Conservation (phyloP, 2,888 invertebrate genomes). For the Drosophila mimetica region DNA sequence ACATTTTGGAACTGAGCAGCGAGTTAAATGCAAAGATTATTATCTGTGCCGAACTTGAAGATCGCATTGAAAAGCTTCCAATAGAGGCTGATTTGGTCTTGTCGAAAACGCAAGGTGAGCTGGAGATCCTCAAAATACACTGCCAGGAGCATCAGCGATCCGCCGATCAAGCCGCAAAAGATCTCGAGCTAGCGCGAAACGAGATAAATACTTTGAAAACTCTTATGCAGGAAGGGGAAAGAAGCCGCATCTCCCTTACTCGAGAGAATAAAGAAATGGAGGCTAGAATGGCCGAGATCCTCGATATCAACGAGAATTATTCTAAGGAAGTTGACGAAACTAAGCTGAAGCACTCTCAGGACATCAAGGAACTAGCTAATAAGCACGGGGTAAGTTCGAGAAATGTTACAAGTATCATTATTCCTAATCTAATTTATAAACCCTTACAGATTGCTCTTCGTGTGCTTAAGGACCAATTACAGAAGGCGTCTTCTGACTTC, state of each 20-base stretch:
- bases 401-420: too few relatives aligned
- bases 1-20: neutral
- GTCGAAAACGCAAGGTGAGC: neutral
- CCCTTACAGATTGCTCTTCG: neutral
- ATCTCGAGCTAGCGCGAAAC: neutral
- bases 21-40: neutral
- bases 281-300: neutral
- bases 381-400: neutral
- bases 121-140: neutral
- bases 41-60: neutral
- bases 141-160: neutral
- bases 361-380: neutral
- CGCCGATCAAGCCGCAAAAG: neutral
- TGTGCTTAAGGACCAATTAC: neutral
- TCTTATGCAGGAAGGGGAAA: neutral
- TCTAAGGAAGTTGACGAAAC: neutral
- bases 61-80: neutral
- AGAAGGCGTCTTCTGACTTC: neutral
- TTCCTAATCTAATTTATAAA: neutral
- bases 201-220: constrained; percentile 1
- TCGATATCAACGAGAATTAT: neutral
- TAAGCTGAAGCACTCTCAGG: neutral
- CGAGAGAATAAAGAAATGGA: neutral
- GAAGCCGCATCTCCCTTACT: neutral
- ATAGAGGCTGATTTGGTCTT: neutral